Base-by-base conservation (phyloP, 2,113 vertebrate species). In the Pelobates fuscus region DNA sequence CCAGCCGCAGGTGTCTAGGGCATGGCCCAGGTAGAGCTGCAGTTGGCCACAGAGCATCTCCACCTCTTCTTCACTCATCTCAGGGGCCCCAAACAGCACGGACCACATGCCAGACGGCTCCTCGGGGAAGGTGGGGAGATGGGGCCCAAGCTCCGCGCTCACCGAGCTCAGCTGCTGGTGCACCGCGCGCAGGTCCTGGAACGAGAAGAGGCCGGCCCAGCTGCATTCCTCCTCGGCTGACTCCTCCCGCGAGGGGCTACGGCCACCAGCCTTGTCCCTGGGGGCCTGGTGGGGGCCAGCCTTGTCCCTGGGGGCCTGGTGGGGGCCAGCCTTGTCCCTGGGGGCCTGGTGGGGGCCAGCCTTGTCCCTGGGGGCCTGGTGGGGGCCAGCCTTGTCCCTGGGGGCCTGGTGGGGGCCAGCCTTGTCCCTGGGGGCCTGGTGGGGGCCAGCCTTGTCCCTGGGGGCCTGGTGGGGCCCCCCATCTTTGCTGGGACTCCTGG, bases 141-240 rank as follows among this genome's bases (percentile, higher is more conserved):
- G 98, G 0, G 93, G 93, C 77, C 94, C 96, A 84, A 99, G 86
- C 85, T 96, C 94, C 4, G 95, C 96, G 85, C 93, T 98, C 61
- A 98, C 94, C 0, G 96, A 93, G 79, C 95, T 96, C 54, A 99
- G 89, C 84, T 97, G 97, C 81, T 93, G 90, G 79, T 99, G 96
- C 12, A 91, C 93, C 0, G 94, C 89, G 46, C 94, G 80, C 83
- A 98, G 77, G 63, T 99, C 96, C 79, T 97, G 95, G 87, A 96
- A 97, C 49, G 96, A 97, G 87, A 97, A 98, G 29, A 99, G 89
- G 0, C 96, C 94, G 78, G 97, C 97, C 97, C 97, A 99, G 86
- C 97, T 99, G 81, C 90, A 94, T 86, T 96, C 95, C 71, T 94
- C 95, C 0, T 88, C 90, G 44, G 89, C 83, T 5, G 95, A 93